Conservation (phyloP, 2,113 vertebrate species). For the Scolopax mira region DNA sequence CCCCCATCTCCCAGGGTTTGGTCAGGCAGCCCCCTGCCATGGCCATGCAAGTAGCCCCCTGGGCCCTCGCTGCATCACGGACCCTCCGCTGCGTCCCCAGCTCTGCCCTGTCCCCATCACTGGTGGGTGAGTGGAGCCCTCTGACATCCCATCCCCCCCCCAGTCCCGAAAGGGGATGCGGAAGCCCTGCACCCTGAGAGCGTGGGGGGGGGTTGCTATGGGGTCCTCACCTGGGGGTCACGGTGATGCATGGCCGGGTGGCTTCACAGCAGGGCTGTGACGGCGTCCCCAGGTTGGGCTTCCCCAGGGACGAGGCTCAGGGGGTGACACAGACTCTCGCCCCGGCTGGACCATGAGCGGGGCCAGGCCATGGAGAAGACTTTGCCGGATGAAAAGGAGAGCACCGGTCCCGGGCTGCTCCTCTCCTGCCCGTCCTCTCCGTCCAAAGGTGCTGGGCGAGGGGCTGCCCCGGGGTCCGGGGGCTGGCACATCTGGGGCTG, state of each 20-base stretch:
- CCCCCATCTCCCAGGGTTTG: fast-evolving
- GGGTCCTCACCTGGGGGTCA: not conserved
- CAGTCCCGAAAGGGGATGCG: fast-evolving
- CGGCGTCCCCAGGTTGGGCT: not conserved
- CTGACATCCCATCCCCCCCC: no score
- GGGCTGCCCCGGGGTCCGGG: not conserved
- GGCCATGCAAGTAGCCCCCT: not conserved
- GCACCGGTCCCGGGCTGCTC: not conserved
- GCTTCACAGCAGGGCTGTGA: not conserved
- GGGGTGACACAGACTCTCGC: fast-evolving
- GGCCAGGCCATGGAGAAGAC: not conserved
- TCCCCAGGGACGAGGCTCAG: not conserved
- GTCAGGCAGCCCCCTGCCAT: not conserved
- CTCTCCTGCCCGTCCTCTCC: not conserved
- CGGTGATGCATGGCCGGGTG: fast-evolving
- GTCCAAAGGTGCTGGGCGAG: not conserved
- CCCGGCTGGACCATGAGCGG: fast-evolving
- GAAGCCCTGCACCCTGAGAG: not conserved
- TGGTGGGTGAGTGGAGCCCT: not conserved
- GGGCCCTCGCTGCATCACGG: fast-evolving
- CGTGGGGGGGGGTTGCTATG: not conserved
- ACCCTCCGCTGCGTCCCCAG: fast-evolving
- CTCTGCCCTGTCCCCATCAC: not conserved
- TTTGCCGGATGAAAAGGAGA: not conserved
- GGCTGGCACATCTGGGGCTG: not conserved